Evolutionary conservation across 1,140 invertebrate species (phyloP).

Genomic region (Bombus sylvicola): DNA sequence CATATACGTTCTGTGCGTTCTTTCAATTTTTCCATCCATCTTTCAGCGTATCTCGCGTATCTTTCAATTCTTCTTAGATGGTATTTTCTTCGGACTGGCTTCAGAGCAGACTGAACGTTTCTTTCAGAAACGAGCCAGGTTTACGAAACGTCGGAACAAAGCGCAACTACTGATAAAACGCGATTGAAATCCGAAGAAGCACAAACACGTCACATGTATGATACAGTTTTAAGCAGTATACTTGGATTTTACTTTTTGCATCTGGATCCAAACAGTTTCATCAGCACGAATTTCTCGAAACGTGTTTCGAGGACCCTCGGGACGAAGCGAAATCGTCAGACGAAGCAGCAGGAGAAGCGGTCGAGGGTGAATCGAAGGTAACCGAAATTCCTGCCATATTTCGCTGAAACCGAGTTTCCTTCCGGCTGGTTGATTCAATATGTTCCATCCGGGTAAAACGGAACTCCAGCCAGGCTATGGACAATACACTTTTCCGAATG

Average conservation of each 20-base stretch:
- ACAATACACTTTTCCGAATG: conserved; percentile 43
- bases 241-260: not conserved
- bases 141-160: too few relatives aligned
- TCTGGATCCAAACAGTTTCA: conserved; percentile 14
- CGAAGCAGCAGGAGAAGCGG: not conserved
- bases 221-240: too few relatives aligned
- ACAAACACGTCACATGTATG: too few relatives aligned
- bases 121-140: too few relatives aligned
- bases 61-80: too few relatives aligned
- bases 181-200: too few relatives aligned
- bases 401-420: conserved; percentile 40
- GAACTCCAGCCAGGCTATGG: conserved; percentile 19
- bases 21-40: too few relatives aligned
- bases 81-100: too few relatives aligned
- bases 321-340: conserved; percentile 37
- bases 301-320: conserved; percentile 36
- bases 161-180: too few relatives aligned
- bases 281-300: conserved; percentile 18
- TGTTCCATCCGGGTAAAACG: conserved; percentile 54
- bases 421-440: conserved; percentile 62
- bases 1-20: too few relatives aligned
- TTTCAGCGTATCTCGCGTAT: too few relatives aligned
- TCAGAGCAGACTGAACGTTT: too few relatives aligned
- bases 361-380: conserved; percentile 19
- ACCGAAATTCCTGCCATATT: conserved; percentile 62